A percentile compares a stretch with the other conserved stretches of the same genome.
These are phyloP conservation scores for Glaucidium brasilianum DNA, from an alignment of 2,113 vertebrate genomes.

Conservation along the genomic window DNA sequence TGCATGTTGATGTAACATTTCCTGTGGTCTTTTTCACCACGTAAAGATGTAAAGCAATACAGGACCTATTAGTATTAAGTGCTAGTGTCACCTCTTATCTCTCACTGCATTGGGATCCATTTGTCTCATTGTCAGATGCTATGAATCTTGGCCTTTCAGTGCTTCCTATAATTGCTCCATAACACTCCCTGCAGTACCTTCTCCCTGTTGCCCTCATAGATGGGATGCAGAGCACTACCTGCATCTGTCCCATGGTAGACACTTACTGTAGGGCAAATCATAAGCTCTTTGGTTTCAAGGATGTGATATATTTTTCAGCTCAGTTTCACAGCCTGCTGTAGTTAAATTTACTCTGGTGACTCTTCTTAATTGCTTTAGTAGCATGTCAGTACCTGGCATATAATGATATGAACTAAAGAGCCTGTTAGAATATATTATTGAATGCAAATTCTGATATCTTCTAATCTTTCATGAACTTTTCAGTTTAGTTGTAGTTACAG, in stretches of 20 bases:
- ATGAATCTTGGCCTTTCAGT: not conserved
- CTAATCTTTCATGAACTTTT: not conserved
- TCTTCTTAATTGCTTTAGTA: not conserved
- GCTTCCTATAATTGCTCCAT: not conserved
- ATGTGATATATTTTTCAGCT: not conserved
- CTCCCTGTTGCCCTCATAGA: not conserved
- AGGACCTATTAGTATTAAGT: not conserved
- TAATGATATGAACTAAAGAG: not conserved
- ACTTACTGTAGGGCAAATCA: not conserved
- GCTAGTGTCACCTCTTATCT: not conserved
- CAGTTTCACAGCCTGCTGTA: not conserved
- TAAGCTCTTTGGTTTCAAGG: not conserved
- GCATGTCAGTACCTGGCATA: not conserved
- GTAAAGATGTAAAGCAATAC: not conserved
- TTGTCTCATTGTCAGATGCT: not conserved
- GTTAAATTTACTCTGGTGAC: not conserved
- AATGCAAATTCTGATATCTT: not conserved
- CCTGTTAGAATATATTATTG: not conserved
- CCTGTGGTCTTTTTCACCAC: not conserved
- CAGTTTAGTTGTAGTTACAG: not conserved
- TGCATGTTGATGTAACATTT: not conserved
- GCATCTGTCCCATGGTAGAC: not conserved
- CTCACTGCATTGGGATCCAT: not conserved
- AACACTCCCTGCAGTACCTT: not conserved
- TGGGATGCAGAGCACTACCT: not conserved